Conservation (phyloP, 2,888 invertebrate genomes). For the Apamea epomidion region DNA sequence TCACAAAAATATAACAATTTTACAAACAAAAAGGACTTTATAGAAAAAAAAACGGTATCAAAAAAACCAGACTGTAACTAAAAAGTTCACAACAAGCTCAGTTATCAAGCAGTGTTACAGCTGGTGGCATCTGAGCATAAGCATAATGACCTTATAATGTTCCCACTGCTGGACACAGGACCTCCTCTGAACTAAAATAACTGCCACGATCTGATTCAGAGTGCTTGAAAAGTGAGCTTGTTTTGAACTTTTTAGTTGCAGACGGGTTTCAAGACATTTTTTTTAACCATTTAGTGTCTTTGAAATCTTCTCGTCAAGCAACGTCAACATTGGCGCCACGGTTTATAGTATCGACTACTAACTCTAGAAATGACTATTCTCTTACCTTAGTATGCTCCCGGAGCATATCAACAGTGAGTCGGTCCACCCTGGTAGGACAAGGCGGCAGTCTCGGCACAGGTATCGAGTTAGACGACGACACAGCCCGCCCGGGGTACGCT, state of each 20-base stretch:
- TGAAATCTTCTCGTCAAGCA: not conserved
- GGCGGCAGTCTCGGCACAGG: conserved; percentile 95
- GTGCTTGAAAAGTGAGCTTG: too few relatives aligned
- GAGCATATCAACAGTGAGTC: conserved; percentile 95
- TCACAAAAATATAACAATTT: too few relatives aligned
- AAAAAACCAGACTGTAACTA: too few relatives aligned
- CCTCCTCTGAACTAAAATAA: too few relatives aligned
- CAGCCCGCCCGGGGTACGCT: conserved; percentile 94
- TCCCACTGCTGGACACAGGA: too few relatives aligned
- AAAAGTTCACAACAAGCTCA: too few relatives aligned
- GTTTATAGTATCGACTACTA: not conserved
- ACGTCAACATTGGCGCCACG: not conserved
- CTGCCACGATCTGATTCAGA: too few relatives aligned
- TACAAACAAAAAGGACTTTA: too few relatives aligned
- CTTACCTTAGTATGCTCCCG: conserved; percentile 93
- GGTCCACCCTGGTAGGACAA: conserved; percentile 94
- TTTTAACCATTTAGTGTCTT: not conserved
- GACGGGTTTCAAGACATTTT: not conserved
- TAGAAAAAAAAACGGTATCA: too few relatives aligned
- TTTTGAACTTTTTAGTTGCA: not conserved
- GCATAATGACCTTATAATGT: too few relatives aligned
- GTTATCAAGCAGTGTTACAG: too few relatives aligned
- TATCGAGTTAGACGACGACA: conserved; percentile 94
- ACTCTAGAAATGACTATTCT: not conserved
- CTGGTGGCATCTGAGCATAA: too few relatives aligned